Base-by-base conservation (phyloP, 2,888 invertebrate species). In the Hirtodrosophila alboralis region DNA sequence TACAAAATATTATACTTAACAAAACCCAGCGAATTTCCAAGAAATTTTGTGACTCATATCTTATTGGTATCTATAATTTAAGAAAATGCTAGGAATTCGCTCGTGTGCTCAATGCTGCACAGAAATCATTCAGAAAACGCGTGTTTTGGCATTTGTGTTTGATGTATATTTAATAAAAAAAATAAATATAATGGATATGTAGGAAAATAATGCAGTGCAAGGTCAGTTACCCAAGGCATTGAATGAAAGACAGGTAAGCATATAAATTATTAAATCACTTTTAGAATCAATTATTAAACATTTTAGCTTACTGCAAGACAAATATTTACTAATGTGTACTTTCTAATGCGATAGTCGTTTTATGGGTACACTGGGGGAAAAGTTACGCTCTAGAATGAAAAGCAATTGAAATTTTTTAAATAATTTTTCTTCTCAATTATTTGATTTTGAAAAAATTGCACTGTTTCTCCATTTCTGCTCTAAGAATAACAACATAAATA, bases 1-100 rank as follows among this genome's bases (percentile, higher is more conserved):
- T 33, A 49, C 41, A 14, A 53, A 56, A 53, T 61, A 37, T 58
- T 56, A 33, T n/a, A 26, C 28, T 51, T 33, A 44, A 18, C 40
- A 58, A 58, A 74, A 31, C 9, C 33, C 37, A 41, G 34, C 43
- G 38, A 78, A 60, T 69, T 77, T 77, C 78, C 75, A 77, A 72
- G 78, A 77, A 77, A 44, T 28, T n/a, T 14, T 3, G n/a, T 70
- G 70, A 70, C 13, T 74, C 74, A 70, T 27, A 38, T 58, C 31
- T 18, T 44, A n/a, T 28, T 40, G 26, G 12, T 14, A 26, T 36
- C 4, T 68, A 54, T 47, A 54, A 40, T 40, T 52, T 56, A 2
- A 4, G 21, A 67, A 51, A 23, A 69, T 70, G 68, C 47, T 28
- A 57, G 49, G 74, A 70, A 70, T 70, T 53, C 28, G 48, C 37